Conservation (phyloP, 2,797 vertebrate genomes). For the Rhincodon typus region DNA sequence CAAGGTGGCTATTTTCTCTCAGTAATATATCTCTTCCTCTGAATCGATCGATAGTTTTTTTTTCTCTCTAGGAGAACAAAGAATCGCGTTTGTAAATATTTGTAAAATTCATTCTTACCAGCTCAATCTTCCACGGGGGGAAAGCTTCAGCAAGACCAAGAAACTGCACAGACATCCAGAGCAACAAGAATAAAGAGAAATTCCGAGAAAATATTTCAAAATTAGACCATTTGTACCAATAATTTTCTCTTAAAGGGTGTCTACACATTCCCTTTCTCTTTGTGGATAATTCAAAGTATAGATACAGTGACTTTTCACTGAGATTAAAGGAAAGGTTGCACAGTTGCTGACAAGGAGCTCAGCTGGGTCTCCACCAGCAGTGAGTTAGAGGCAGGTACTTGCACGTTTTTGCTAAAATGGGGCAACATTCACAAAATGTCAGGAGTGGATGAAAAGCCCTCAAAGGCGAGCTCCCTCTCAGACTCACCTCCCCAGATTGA, state of each 20-base stretch:
- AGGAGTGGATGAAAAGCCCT: not conserved
- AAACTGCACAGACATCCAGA: not conserved
- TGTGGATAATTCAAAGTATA: no score
- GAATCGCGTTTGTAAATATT: not conserved
- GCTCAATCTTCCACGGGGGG: constrained; percentile 39
- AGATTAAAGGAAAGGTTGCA: not conserved
- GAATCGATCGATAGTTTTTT: not conserved
- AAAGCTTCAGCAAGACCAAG: not conserved
- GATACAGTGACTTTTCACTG: not conserved
- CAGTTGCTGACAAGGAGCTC: not conserved
- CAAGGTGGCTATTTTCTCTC: not conserved
- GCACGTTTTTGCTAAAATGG: not conserved
- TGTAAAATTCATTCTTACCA: constrained; percentile 42
- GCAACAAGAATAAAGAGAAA: not conserved
- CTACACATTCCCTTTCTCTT: not conserved
- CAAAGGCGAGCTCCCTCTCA: not conserved
- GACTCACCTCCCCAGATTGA: constrained; percentile 29
- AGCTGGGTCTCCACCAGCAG: not conserved
- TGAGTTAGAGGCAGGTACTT: no score
- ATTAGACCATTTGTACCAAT: not conserved
- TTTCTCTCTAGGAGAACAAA: not conserved
- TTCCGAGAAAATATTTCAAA: not conserved
- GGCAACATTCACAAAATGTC: not conserved
- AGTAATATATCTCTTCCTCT: no score
- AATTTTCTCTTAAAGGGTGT: not conserved